Evolutionary conservation across 2,797 vertebrate genomes (phyloP), one percentile per base, ranked within the genome.

Genomic region (Sternotherus odoratus): DNA sequence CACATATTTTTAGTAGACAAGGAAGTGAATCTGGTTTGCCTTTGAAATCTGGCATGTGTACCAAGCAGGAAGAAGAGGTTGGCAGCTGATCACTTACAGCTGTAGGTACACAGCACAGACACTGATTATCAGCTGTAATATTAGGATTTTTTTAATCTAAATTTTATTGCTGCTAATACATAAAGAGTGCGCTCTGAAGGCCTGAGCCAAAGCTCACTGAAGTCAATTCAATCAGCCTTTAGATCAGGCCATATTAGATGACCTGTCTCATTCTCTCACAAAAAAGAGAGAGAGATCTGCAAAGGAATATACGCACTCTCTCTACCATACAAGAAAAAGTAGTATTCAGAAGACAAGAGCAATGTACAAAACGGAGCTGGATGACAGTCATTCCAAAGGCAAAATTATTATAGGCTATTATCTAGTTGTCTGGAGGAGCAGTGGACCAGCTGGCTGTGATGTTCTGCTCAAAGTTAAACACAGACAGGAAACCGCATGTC

Each of bases 401-500:
- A 94, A 96, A 97, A 96, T 95, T 96, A 96, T 97, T 97, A 95
- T 90, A 97, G 89, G 88, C 95, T 82, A 89, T 96, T 97, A 98
- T 97, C 95, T 97, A 96, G 97, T 97, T 96, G 97, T 96, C 97
- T 97, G 96, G 74, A 96, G 96, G 96, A 97, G 97, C 97, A 94
- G 81, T 93, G 97, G 97, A 97, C 97, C 98, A 98, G 98, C 98
- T 98, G 98, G 98, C 97, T 97, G 98, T 98, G 98, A 98, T 98
- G 98, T 98, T 98, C 98, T 98, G 98, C 98, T 98, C 98, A 97
- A 97, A 98, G 98, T 98, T 98, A 98, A 99, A 99, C 98, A 98
- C 97, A 99, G 99, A 99, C 99, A 99, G 99, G 99, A 99, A 99
- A 99, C 99, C 98, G 96, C 98, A 98, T 98, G 99, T 99, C 99